Evolutionary conservation across 1,140 invertebrate genomes (phyloP), one percentile per base, ranked within the genome.

Genomic region (Bombus confusus): DNA sequence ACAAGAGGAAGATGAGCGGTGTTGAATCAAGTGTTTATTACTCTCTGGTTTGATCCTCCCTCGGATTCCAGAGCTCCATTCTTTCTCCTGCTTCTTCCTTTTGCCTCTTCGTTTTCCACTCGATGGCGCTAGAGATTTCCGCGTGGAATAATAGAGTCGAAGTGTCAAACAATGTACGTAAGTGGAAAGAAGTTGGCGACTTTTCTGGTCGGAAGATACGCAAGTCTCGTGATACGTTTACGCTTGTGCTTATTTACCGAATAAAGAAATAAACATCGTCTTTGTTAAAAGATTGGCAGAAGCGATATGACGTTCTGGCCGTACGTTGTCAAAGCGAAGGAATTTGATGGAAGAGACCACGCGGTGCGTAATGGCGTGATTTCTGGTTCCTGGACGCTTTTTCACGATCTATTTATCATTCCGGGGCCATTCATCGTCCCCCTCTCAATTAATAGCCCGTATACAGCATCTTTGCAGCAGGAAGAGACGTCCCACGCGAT

Each of bases 1-100:
- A 88, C 47, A n/a, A 80, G 78, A 82, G 69, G 80, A 75, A 86
- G 80, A 89, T 57, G 76, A 83, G 84, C 88, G 68, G 76, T 77
- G 88, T 83, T 39, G 73, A 82, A 84, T 89, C 84, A 81, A 89
- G 87, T 86, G 85, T 81, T 73, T 86, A 85, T 85, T 74, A 85
- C 79, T 71, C 84, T 57, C 59, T 37, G 69, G 25, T 66, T 59
- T 81, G 15, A 66, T 41, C 25, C 84, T 18, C 57, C 69, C 86
- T 68, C 25, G 39, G 75, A 71, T 74, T 31, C 18, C 4, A 31
- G 18, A 10, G 59, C 59, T 62, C 28, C 3, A 62, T 62, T 62
- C 28, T 28, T 13, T 62, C 59, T 28, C 22, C 25, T 8, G 28
- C 9, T 31, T 31, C 1, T 15, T 37, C 3, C 22, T 41, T 41